Evolutionary conservation across 1,140 invertebrate species (phyloP).

Genomic region (Homalodisca vitripennis): DNA sequence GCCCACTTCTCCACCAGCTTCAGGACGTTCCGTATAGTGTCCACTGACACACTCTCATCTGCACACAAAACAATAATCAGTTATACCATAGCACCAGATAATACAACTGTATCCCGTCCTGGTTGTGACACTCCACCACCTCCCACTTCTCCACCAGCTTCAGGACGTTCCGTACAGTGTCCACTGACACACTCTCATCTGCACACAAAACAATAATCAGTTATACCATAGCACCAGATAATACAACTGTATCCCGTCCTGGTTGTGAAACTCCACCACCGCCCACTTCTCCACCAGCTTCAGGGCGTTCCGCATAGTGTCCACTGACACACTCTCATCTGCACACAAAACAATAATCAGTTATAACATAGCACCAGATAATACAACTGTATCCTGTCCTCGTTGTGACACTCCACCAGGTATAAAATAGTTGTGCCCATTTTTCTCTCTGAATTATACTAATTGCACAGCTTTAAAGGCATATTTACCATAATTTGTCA

Average conservation of each 20-base stretch:
- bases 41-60: constrained; percentile 84
- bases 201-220: constrained; percentile 27
- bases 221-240: constrained; percentile 47
- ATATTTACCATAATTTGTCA: no score
- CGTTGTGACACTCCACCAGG: constrained; percentile 66
- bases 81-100: constrained; percentile 53
- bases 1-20: constrained; percentile 75
- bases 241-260: constrained; percentile 56
- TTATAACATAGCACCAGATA: constrained; percentile 47
- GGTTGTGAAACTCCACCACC: constrained; percentile 66
- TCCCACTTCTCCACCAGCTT: constrained; percentile 75
- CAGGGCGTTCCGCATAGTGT: constrained; percentile 78
- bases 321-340: constrained; percentile 81
- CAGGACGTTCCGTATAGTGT: constrained; percentile 76
- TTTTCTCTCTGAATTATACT: no score
- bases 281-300: constrained; percentile 75
- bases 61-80: constrained; percentile 24
- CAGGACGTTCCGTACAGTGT: constrained; percentile 78
- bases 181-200: constrained; percentile 80
- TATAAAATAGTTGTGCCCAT: no score
- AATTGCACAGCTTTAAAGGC: no score
- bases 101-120: constrained; percentile 56
- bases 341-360: constrained; percentile 2
- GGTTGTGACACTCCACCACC: constrained; percentile 66
- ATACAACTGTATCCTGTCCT: constrained; percentile 57